Evolutionary conservation across 2,888 invertebrate species (phyloP), one percentile per base, ranked within the genome.

Genomic region (Panopea generosa): DNA sequence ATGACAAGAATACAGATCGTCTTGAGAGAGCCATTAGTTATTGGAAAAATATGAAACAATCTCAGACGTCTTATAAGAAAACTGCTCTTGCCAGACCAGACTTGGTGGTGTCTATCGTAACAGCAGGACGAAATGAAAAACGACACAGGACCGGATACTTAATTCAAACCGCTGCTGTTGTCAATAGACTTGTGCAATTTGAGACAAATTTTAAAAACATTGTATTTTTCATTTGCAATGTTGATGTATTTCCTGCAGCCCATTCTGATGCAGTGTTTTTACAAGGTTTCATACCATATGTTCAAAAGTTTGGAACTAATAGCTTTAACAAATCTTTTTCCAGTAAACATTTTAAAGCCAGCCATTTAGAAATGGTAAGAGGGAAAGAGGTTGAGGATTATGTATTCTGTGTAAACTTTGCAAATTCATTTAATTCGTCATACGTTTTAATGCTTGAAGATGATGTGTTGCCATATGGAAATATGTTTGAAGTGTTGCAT

Each of bases 391-490:
- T 87, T 26, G 79, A 82, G 27, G 92, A 92, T 66, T 92, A 91
- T 70, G 82, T 88, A 26, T 90, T 84, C 67, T 92, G 92, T 65
- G 66, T 92, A 33, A 85, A 90, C 27, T 63, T 79, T 4, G 84
- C 89, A 1, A 59, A 86, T 27, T 56, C 73, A 14, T 70, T 86
- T 40, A 63, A 80, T 18, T 77, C 90, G 6, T 63, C 78, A 0
- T 88, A 87, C 72, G 85, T 91, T 1, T 59, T 92, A 14, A 53
- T 92, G 60, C 47, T 91, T 9, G 91, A 92, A 73, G 92, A 92
- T 57, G 92, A 92, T 66, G 88, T 90, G 2, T 26, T 91, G 14
- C 89, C 90, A 2, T 67, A 82, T 59, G 73, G 66, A 22, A 84
- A 89, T 63, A 63, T 90, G 20, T 83, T 91, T 18, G 24, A 89